Evolutionary conservation across 1,140 invertebrate genomes (phyloP), one percentile per base, ranked within the genome.

Genomic region (Aphaenogaster rudis): DNA sequence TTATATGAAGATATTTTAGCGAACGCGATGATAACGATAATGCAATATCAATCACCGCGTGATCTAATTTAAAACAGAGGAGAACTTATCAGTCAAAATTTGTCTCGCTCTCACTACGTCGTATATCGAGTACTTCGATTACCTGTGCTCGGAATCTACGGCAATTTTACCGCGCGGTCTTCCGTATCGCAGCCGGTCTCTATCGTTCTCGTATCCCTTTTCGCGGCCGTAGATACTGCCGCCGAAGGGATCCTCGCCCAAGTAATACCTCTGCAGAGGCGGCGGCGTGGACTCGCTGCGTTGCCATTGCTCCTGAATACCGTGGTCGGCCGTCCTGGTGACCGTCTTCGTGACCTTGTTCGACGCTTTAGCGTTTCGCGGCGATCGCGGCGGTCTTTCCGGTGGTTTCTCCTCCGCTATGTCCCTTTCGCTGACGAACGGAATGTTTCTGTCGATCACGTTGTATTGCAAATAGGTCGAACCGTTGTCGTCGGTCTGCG

Each of bases 171-270:
- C 57, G 88, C 92, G 96, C 92, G 89, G 94, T 93, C 89, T 95
- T 87, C 91, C 95, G 92, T 92, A 91, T 63, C 88, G 95, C 15
- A 57, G 64, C 13, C 69, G 80, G 4, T 84, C 54, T 94, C 95
- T 96, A 87, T 96, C 96, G 0, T 96, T 96, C 92, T 97, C 96
- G 95, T 98, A 98, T 91, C 97, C 97, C 91, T 97, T 97, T 93
- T 98, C 97, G 82, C 97, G 96, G 50, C 97, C 97, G 93, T 98
- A 98, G 90, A 98, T 97, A 92, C 97, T 97, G 79, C 97, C 97
- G 45, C 96, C 97, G 93, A 97, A 98, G 5, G 97, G 97, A 96
- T 98, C 97, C 94, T 98, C 97, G 13, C 97, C 97, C 54, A 98
- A 96, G 93, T 98, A 98, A 94, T 98, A 98, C 79, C 97, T 96